Evolutionary conservation across 2,888 invertebrate genomes (phyloP).

Genomic region (Harpalus rufipes): DNA sequence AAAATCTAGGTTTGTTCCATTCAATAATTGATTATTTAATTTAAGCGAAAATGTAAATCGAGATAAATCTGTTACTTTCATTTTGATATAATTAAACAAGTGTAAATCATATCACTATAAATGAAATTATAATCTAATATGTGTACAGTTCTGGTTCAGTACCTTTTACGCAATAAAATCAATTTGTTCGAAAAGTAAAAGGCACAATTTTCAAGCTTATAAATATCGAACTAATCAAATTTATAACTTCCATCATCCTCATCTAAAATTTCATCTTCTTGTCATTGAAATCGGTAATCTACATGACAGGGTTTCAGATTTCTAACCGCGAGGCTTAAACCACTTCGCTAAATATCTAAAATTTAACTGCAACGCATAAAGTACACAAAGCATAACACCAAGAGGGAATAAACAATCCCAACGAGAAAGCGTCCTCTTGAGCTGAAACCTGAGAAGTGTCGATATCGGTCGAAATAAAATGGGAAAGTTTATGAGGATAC

Average conservation of each 20-base stretch:
- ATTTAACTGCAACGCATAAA: conserved; percentile 38
- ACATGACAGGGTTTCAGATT: conserved; percentile 34
- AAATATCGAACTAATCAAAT: conserved; percentile 24
- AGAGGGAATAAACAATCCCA: conserved; percentile 29
- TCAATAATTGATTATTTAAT: not conserved
- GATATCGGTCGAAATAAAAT: conserved; percentile 31
- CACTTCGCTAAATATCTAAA: conserved; percentile 36
- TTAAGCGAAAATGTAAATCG: not conserved
- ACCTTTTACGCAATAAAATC: conserved; percentile 28
- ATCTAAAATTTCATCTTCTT: not conserved
- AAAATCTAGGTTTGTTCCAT: not conserved
- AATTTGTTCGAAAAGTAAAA: conserved; percentile 39
- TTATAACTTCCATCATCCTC: conserved; percentile 23
- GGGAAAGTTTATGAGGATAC: conserved; percentile 27
- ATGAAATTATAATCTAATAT: not conserved
- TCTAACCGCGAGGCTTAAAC: conserved; percentile 15
- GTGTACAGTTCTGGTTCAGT: conserved; percentile 21
- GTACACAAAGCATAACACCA: conserved; percentile 30
- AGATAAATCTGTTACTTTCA: not conserved
- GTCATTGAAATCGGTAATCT: conserved; percentile 10
- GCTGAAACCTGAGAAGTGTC: conserved; percentile 36
- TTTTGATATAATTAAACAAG: conserved; percentile 4
- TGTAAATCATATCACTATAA: conserved; percentile 1
- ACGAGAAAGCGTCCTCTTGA: conserved; percentile 39
- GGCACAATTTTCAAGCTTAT: conserved; percentile 6